Evolutionary conservation across 2,797 vertebrate species (phyloP).

Genomic region (Cyclopterus lumpus): DNA sequence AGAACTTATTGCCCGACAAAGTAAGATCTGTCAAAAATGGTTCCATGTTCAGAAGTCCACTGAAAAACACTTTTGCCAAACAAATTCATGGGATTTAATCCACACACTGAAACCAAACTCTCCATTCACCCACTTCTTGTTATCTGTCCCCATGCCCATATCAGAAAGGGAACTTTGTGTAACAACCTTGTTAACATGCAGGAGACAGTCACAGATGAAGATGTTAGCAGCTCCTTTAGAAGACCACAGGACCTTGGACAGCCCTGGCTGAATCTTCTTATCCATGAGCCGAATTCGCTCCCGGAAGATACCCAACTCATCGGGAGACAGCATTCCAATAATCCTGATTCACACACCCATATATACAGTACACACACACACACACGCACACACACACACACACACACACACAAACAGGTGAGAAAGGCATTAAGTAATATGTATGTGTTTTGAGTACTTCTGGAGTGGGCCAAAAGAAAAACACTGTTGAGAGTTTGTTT

Average conservation of each 20-base stretch:
- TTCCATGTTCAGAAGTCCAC: background rate
- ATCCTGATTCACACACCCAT: conserved; percentile 78
- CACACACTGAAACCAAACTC: background rate
- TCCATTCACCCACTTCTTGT: background rate
- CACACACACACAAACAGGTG: background rate
- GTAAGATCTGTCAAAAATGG: background rate
- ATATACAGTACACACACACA: background rate
- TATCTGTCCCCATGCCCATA: background rate
- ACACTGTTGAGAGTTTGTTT: background rate
- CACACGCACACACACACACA: conserved; percentile 1
- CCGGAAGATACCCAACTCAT: conserved; percentile 86
- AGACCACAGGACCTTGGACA: conserved; percentile 88
- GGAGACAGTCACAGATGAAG: conserved; percentile 88
- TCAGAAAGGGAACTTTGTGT: conserved; percentile 5
- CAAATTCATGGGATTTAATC: background rate
- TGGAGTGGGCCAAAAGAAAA: background rate
- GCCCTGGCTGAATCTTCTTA: conserved; percentile 87
- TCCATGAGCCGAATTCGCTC: conserved; percentile 86
- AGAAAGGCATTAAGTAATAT: too few relatives aligned
- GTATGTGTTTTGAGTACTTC: background rate
- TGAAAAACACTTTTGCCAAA: background rate
- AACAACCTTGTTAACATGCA: conserved; percentile 87
- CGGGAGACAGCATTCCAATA: conserved; percentile 81
- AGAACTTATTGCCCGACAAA: too few relatives aligned
- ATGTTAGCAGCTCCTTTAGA: conserved; percentile 80